Conservation (phyloP, 1,140 invertebrate genomes). For the Conus ventricosus region DNA sequence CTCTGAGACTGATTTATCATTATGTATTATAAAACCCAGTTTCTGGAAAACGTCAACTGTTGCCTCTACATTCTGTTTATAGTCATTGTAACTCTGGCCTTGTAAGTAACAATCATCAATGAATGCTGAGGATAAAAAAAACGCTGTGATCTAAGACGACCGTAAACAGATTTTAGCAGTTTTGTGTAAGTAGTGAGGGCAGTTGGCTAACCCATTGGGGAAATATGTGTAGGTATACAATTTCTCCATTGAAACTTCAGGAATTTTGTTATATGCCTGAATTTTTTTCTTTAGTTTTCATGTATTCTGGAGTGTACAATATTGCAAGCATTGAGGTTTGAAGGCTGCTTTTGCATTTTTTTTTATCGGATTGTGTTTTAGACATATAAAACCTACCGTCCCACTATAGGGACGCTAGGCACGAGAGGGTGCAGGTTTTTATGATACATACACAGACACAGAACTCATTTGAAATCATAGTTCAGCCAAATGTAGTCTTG, state of each 20-base stretch:
- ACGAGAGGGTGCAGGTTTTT: too few species aligned
- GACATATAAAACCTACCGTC: too few species aligned
- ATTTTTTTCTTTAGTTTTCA: too few species aligned
- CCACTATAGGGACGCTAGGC: too few species aligned
- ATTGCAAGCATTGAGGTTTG: too few species aligned
- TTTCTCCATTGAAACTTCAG: conserved; percentile 45
- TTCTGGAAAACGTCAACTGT: conserved; percentile 37
- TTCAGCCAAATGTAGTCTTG: too few species aligned
- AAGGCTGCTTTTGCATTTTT: too few species aligned
- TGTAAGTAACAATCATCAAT: conserved; percentile 46
- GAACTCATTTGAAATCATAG: too few species aligned
- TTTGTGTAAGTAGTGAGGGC: conserved; percentile 41
- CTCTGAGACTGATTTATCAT: neutral
- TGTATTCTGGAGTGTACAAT: too few species aligned
- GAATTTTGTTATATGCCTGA: too few species aligned
- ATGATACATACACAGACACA: too few species aligned
- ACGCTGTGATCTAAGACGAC: conserved; percentile 35
- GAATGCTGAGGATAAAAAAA: conserved; percentile 33
- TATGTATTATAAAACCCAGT: conserved; percentile 46
- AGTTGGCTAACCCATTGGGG: conserved; percentile 38
- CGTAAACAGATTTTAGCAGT: conserved; percentile 47
- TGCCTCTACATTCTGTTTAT: conserved; percentile 34
- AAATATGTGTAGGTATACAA: conserved; percentile 48
- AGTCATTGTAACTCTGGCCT: conserved; percentile 34
- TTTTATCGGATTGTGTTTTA: too few species aligned